Conservation (phyloP, 2,888 invertebrate species). For the Pseudoips prasinana region DNA sequence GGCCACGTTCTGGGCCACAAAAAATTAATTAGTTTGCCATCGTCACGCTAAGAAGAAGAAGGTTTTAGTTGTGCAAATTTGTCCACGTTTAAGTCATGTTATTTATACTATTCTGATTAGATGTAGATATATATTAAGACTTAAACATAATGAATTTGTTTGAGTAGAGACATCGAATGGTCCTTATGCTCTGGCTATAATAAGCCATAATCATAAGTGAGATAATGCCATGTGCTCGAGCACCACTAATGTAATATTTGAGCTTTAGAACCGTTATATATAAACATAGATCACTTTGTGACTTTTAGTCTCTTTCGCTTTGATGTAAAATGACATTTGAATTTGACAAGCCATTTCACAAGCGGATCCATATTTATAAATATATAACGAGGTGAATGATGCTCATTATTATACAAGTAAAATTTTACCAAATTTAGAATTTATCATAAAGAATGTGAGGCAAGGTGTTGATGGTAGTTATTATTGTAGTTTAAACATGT, state of each 20-base stretch:
- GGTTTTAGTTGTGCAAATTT: neutral
- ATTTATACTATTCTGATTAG: slow-evolving; percentile 24
- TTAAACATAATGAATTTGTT: slow-evolving; percentile 22
- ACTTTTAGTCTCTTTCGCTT: too few relatives aligned
- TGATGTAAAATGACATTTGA: too few relatives aligned
- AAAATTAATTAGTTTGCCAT: too few relatives aligned
- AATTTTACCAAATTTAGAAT: slow-evolving; percentile 28
- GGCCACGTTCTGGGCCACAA: too few relatives aligned
- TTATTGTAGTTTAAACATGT: slow-evolving; percentile 18
- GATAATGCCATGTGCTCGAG: slow-evolving; percentile 37
- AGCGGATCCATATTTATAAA: too few relatives aligned
- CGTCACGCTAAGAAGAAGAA: neutral
- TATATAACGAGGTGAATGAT: too few relatives aligned
- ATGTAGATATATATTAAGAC: slow-evolving; percentile 18
- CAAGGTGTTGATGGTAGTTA: slow-evolving; percentile 14
- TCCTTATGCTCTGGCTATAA: slow-evolving; percentile 16
- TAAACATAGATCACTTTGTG: slow-evolving; percentile 32
- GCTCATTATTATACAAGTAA: neutral
- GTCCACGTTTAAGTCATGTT: slow-evolving; percentile 16
- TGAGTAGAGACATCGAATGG: slow-evolving; percentile 11
- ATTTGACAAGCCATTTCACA: too few relatives aligned
- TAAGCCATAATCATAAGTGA: slow-evolving; percentile 18
- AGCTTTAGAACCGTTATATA: slow-evolving; percentile 27
- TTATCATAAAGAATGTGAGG: slow-evolving; percentile 10
- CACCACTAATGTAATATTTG: slow-evolving; percentile 39